Evolutionary conservation across 2,113 vertebrate genomes (phyloP), one percentile per base, ranked within the genome.

Genomic region (Pundamilia nyererei): DNA sequence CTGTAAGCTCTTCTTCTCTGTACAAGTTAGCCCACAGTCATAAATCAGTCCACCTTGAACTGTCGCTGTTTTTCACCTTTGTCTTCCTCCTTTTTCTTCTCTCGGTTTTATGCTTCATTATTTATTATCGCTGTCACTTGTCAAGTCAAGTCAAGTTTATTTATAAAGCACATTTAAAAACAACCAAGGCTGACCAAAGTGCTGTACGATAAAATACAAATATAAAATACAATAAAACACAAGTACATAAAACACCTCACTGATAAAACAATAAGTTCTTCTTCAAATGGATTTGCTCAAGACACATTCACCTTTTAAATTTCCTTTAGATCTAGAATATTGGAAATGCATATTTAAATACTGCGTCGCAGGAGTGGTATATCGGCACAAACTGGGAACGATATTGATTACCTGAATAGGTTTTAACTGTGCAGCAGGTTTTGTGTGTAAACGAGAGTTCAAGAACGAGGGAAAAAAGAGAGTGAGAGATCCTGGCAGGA

Each of bases 21-120:
- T 84, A 62, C 79, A 58, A 81, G 45, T 62, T 77, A 86, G 81
- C 85, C 84, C 49, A 54, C 26, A 82, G 17, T 84, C 83, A 87
- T 94, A 93, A 94, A 94, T 94, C 91, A 92, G 56, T 58, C 62
- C 89, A 90, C 93, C 92, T 91, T 58, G 80, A 87, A 49, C 86
- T 87, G 62, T 89, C 8, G 21, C 86, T 87, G 19, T 87, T 88
- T 86, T 88, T 84, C 82, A 58, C 55, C n/a, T 72, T 79, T 80
- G 3, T 19, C 10, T 40, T n/a, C 13, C 65, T 29, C 45, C 51
- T 47, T 62, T 47, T 62, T 65, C 49, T 53, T 38, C 33, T 81
- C 17, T 85, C 40, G 45, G 26, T 65, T 82, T 80, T 31, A 81
- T 54, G 55, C 47, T 79, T 80, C 81, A 86, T 89, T 86, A 55